These are phyloP conservation scores for Mesoclemmys tuberculata DNA, from an alignment of 2,113 vertebrate genomes.

Conservation along the genomic window DNA sequence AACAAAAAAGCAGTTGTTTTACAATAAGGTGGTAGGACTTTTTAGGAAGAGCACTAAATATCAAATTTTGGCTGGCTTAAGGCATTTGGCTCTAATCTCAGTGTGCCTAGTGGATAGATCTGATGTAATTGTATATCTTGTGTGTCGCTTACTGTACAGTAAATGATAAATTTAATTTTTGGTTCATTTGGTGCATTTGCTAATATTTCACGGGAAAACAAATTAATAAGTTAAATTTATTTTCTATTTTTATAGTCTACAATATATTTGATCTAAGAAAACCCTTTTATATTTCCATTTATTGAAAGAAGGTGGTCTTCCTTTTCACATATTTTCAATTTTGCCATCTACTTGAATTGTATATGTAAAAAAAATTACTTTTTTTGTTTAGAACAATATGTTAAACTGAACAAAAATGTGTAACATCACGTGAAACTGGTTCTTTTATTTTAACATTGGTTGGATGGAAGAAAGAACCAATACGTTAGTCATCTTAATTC, in stretches of 20 bases:
- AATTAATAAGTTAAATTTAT: background rate
- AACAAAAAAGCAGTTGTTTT: background rate
- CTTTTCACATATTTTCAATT: constrained; percentile 28
- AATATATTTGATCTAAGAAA: background rate
- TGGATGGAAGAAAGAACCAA: constrained; percentile 73
- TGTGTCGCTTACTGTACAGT: background rate
- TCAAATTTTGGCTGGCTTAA: too few relatives aligned
- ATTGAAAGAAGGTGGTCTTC: constrained; percentile 50
- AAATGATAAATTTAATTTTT: background rate
- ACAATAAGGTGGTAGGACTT: accelerated
- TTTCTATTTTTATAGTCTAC: background rate
- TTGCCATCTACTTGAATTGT: constrained; percentile 35
- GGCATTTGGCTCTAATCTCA: accelerated
- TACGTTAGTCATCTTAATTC: constrained; percentile 76
- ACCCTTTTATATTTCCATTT: constrained; percentile 46
- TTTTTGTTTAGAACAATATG: constrained; percentile 51
- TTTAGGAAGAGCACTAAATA: background rate
- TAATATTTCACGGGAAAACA: background rate
- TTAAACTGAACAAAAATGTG: constrained; percentile 59
- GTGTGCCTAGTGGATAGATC: accelerated
- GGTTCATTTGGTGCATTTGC: background rate
- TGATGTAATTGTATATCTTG: accelerated
- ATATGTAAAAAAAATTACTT: constrained; percentile 37
- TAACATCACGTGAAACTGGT: constrained; percentile 57
- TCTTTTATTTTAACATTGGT: constrained; percentile 66